These are phyloP conservation scores for Eucidaris tribuloides DNA, from an alignment of 35 echinoderm and acorn worm genomes.

Conservation along the genomic window DNA sequence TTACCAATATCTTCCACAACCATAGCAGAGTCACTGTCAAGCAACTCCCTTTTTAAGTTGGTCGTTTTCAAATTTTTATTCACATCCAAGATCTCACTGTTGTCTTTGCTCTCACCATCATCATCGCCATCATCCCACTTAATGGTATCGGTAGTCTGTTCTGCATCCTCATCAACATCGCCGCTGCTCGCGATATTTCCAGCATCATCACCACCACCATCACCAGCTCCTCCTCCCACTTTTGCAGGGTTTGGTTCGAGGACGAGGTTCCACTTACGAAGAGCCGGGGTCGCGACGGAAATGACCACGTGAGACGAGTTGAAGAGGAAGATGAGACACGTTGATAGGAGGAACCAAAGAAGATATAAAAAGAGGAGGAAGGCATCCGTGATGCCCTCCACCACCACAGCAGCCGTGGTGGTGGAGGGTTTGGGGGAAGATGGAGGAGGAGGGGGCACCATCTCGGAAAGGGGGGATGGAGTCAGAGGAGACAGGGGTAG, in stretches of 20 bases:
- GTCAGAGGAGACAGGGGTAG: too few relatives aligned
- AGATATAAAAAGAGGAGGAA: neutral
- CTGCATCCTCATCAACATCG: neutral
- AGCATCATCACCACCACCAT: neutral
- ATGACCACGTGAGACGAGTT: neutral
- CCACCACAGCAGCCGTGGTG: neutral
- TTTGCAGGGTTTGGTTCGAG: neutral
- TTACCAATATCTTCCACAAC: too few relatives aligned
- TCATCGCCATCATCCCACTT: neutral
- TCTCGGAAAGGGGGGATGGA: too few relatives aligned
- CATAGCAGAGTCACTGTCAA: neutral
- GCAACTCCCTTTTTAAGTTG: neutral
- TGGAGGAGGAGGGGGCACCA: constrained; percentile 1
- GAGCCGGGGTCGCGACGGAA: neutral
- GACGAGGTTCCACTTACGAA: neutral
- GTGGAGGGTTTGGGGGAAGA: neutral
- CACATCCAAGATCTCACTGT: neutral
- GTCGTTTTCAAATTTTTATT: neutral
- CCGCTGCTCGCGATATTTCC: neutral
- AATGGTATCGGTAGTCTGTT: neutral
- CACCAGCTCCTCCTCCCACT: neutral
- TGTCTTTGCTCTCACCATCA: neutral
- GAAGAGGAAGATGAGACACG: neutral
- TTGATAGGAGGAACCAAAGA: neutral
- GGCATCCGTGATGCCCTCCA: neutral